These are phyloP conservation scores for Myotis pilosus DNA, from an alignment of 2,797 vertebrate genomes.

Conservation along the genomic window DNA sequence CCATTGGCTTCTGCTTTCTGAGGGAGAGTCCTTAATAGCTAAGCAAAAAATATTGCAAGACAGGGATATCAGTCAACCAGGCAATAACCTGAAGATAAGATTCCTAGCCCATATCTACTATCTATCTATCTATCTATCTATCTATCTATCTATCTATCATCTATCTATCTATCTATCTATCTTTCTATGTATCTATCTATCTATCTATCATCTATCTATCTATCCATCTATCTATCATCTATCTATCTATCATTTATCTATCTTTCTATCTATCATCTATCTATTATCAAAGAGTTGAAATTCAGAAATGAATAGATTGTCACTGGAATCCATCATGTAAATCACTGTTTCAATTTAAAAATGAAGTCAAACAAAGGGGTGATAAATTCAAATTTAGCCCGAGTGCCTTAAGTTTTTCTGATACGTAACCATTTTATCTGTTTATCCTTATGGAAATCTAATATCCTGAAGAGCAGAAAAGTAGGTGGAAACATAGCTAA, in stretches of 20 bases:
- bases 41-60: slow-evolving; percentile 34
- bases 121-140: background rate
- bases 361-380: background rate
- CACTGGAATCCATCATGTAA: background rate
- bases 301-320: background rate
- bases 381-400: too few species aligned
- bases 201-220: too few species aligned
- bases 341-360: background rate
- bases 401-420: too few species aligned
- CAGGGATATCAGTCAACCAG: background rate
- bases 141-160: too few species aligned
- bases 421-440: background rate
- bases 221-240: background rate
- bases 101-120: background rate
- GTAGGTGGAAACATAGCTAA: background rate
- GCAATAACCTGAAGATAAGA: background rate
- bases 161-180: background rate
- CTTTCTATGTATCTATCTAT: background rate
- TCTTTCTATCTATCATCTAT: background rate
- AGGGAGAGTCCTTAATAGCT: background rate
- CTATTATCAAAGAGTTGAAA: background rate
- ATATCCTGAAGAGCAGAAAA: background rate
- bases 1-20: background rate
- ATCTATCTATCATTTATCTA: background rate
- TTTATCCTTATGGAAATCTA: background rate